Evolutionary conservation across 2,797 vertebrate genomes (phyloP).

Genomic region (Notamacropus eugenii): DNA sequence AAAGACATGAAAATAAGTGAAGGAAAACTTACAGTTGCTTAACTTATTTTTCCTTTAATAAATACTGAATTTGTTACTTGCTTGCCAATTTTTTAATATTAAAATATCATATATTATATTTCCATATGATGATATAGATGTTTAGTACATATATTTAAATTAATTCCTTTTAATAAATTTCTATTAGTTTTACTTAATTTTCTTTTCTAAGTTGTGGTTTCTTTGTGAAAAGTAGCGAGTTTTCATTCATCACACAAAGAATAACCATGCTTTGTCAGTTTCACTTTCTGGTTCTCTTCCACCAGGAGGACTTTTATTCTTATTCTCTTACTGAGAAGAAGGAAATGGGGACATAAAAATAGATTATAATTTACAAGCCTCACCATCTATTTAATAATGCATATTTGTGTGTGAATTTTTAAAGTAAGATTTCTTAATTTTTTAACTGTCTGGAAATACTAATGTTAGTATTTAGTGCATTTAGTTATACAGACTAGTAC

Average conservation of each 20-base stretch:
- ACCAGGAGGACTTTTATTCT: not conserved
- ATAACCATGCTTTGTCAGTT: not conserved
- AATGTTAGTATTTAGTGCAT: not conserved
- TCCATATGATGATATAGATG: not conserved
- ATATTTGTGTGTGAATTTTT: constrained; percentile 18
- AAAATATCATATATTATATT: not conserved
- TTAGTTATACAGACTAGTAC: not conserved
- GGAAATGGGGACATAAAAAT: not conserved
- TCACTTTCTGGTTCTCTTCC: constrained; percentile 16
- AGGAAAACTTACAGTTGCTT: not conserved
- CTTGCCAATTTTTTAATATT: not conserved
- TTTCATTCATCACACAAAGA: not conserved
- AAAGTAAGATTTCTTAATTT: constrained; percentile 9
- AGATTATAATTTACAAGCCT: constrained; percentile 9
- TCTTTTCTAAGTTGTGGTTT: not conserved
- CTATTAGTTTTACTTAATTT: not conserved
- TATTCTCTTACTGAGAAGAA: constrained; percentile 5
- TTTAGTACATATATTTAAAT: not conserved
- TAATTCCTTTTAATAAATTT: not conserved
- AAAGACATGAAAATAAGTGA: not conserved
- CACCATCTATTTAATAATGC: not conserved
- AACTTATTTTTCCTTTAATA: not conserved
- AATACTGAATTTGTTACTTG: not conserved
- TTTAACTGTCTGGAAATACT: not conserved
- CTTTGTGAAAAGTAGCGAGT: not conserved